These are phyloP conservation scores for Myiozetetes cayanensis DNA, from an alignment of 2,113 vertebrate species.

Conservation along the genomic window DNA sequence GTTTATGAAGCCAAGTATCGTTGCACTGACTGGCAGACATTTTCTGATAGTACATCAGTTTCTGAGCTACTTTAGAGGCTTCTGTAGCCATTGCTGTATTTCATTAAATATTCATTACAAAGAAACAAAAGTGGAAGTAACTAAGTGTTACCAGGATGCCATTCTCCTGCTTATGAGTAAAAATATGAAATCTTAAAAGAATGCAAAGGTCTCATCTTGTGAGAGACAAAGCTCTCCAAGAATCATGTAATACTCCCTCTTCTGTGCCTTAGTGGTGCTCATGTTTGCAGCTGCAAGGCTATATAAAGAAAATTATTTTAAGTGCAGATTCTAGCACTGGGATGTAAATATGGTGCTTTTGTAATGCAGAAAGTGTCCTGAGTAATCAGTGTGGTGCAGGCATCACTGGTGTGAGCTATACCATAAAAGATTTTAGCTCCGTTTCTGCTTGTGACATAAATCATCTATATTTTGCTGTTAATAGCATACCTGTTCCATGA, in stretches of 20 bases:
- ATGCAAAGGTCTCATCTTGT: neutral
- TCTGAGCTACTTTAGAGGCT: neutral
- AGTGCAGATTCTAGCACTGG: neutral
- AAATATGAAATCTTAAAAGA: neutral
- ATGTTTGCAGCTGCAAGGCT: neutral
- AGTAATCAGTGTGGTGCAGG: neutral
- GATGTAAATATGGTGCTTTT: neutral
- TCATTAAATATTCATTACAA: neutral
- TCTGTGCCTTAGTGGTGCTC: neutral
- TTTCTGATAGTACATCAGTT: neutral
- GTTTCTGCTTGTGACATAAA: neutral
- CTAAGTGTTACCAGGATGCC: neutral
- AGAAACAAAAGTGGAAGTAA: neutral
- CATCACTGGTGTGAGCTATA: neutral
- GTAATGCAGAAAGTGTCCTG: neutral
- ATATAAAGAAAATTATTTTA: constrained; percentile 18
- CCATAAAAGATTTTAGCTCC: neutral
- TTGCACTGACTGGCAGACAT: neutral
- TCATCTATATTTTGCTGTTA: neutral
- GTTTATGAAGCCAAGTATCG: neutral
- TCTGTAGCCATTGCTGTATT: neutral
- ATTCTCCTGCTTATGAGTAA: neutral
- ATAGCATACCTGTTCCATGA: neutral
- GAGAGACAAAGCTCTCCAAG: neutral
- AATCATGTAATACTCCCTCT: neutral